Evolutionary conservation across 2,797 vertebrate species (phyloP).

Genomic region (Buphagus erythrorhynchus): DNA sequence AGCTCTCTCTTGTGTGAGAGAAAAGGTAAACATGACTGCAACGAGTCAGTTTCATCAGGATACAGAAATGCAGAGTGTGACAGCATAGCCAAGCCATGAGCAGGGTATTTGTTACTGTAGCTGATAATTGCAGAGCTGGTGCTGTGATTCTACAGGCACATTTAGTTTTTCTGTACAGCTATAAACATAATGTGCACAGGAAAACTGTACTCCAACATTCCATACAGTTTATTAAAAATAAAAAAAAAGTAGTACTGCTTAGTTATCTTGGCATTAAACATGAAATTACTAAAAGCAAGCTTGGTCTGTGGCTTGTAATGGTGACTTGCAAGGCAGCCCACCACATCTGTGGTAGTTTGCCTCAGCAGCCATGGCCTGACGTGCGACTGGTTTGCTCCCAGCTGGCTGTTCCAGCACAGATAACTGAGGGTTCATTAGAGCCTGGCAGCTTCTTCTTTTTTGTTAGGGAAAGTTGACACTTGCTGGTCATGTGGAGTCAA

Average conservation of each 20-base stretch:
- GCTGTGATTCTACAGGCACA: not conserved
- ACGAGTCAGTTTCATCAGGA: not conserved
- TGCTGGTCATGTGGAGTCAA: conserved; percentile 50
- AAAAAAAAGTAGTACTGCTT: not conserved
- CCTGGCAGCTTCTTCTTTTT: conserved; percentile 58
- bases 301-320: not conserved
- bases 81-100: not conserved
- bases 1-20: not conserved
- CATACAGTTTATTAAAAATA: not conserved
- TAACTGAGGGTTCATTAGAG: conserved; percentile 81
- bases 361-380: not conserved
- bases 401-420: conserved; percentile 70
- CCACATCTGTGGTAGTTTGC: not conserved
- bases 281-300: not conserved
- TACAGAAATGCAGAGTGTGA: not conserved
- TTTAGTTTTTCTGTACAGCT: not conserved
- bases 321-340: not conserved
- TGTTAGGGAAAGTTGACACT: conserved; percentile 71
- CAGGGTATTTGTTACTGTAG: not conserved
- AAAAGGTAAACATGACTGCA: not conserved
- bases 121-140: not conserved
- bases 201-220: not conserved
- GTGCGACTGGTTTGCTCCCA: conserved; percentile 62
- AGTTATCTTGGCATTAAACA: not conserved
- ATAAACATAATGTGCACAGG: not conserved